A percentile compares a stretch with the other conserved stretches of the same genome.
Evolutionary conservation across 2,888 invertebrate species (phyloP).

Genomic region (Euplexia lucipara): DNA sequence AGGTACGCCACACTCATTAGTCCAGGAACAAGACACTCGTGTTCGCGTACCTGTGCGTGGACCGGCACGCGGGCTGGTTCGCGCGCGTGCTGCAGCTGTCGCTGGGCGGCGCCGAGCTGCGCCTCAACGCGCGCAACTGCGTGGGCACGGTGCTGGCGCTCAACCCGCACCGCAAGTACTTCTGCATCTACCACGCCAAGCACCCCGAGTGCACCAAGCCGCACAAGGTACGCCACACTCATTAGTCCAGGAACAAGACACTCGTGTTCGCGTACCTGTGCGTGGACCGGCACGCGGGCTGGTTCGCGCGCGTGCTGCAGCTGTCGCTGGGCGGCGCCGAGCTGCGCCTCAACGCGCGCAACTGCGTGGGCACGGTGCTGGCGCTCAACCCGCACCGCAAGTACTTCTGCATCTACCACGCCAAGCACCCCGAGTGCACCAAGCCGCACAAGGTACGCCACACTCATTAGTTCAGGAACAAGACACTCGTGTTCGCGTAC

Average conservation of each 20-base stretch:
- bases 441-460: constrained; percentile 93
- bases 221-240: too few relatives aligned
- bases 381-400: constrained; percentile 99
- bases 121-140: constrained; percentile 98
- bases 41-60: constrained; percentile 98
- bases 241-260: constrained; percentile 98
- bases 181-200: constrained; percentile 99
- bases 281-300: constrained; percentile 97
- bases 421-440: constrained; percentile 96
- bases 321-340: constrained; percentile 96
- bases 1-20: too few relatives aligned
- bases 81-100: constrained; percentile 96
- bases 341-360: constrained; percentile 97
- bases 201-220: constrained; percentile 95
- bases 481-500: constrained; percentile 98
- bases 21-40: constrained; percentile 98
- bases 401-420: constrained; percentile 99
- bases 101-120: constrained; percentile 95
- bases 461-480: constrained; percentile 97
- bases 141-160: constrained; percentile 98
- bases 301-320: constrained; percentile 98
- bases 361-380: constrained; percentile 99
- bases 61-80: constrained; percentile 98
- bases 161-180: constrained; percentile 99
- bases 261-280: constrained; percentile 98